phyloP scores from a whole-genome alignment of 2,888 invertebrate genomes.

The Apantesis nais region DNA sequence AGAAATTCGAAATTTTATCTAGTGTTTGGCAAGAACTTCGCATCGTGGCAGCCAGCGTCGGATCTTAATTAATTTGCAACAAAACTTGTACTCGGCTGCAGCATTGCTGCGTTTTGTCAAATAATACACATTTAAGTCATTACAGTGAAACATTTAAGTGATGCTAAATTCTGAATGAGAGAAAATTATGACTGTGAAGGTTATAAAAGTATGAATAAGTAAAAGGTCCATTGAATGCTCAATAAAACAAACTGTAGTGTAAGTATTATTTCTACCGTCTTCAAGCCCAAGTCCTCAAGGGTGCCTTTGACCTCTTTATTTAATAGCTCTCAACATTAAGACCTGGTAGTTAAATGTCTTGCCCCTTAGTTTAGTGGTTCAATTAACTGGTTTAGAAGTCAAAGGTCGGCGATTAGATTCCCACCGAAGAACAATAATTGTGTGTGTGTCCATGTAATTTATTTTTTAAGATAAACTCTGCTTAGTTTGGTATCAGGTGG shows the following conservation, averaged over 20 bases:
- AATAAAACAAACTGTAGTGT: background rate
- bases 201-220: slow-evolving; percentile 3
- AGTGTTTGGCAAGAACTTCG: slow-evolving; percentile 35
- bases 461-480: too few relatives aligned
- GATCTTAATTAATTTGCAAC: slow-evolving; percentile 34
- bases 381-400: too few relatives aligned
- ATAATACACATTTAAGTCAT: background rate
- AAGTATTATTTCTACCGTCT: background rate
- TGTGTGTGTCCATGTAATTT: too few relatives aligned
- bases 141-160: slow-evolving; percentile 12
- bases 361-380: too few relatives aligned
- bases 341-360: too few relatives aligned
- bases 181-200: background rate
- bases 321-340: too few relatives aligned
- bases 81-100: slow-evolving; percentile 23
- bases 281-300: background rate
- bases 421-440: too few relatives aligned
- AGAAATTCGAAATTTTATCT: slow-evolving; percentile 37
- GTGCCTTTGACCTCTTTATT: background rate
- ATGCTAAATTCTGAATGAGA: slow-evolving; percentile 7
- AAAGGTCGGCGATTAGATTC: too few relatives aligned
- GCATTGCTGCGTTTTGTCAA: slow-evolving; percentile 19
- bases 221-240: background rate
- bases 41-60: slow-evolving; percentile 15
- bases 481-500: too few relatives aligned